These are phyloP conservation scores for Baronia brevicornis DNA, from an alignment of 2,888 invertebrate species.

Conservation along the genomic window DNA sequence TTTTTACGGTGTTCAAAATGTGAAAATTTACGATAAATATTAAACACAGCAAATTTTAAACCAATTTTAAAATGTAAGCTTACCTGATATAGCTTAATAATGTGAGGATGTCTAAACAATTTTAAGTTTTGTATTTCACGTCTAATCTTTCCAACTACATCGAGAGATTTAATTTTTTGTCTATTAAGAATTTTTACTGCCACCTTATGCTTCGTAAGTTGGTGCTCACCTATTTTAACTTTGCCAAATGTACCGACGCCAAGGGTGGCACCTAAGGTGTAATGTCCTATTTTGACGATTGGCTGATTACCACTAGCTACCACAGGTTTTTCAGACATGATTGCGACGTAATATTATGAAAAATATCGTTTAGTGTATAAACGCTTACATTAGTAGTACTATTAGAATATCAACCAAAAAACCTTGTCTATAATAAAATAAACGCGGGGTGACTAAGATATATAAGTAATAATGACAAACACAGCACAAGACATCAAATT, in stretches of 20 bases:
- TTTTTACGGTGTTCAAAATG: too few relatives aligned
- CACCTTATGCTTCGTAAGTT: conserved; percentile 97
- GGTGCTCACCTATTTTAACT: conserved; percentile 99
- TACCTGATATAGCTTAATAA: conserved; percentile 95
- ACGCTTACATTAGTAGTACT: too few relatives aligned
- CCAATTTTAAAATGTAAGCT: conserved; percentile 17
- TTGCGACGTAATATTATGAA: conserved; percentile 22
- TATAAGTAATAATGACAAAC: too few relatives aligned
- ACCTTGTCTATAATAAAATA: too few relatives aligned
- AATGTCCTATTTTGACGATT: conserved; percentile 97
- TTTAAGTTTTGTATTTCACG: conserved; percentile 99
- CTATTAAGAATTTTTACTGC: conserved; percentile 99
- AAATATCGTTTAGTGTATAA: too few relatives aligned
- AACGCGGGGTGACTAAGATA: too few relatives aligned
- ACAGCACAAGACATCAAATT: too few relatives aligned
- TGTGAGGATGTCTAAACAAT: conserved; percentile 99
- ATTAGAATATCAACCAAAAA: too few relatives aligned
- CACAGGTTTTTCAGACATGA: conserved; percentile 60
- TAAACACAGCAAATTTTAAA: conserved; percentile 21
- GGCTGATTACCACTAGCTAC: conserved; percentile 76
- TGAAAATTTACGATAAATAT: conserved; percentile 1
- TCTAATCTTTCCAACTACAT: conserved; percentile 99
- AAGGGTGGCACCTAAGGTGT: conserved; percentile 89
- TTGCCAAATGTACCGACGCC: conserved; percentile 99
- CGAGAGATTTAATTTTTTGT: conserved; percentile 98